phyloP scores from a whole-genome alignment of 2,888 invertebrate genomes.

The Drosophila neonasuta region DNA sequence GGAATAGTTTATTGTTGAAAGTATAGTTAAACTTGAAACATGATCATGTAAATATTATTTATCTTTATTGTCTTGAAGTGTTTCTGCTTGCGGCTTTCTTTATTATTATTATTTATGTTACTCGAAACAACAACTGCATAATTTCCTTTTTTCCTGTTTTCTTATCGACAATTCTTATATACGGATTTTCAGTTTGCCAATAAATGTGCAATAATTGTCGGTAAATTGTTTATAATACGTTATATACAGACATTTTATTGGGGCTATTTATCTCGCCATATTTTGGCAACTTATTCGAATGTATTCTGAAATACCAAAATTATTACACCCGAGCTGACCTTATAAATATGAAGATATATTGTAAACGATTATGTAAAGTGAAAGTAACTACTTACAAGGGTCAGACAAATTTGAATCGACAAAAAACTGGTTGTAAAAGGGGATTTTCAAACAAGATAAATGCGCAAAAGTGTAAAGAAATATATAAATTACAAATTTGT shows the following conservation, averaged over 20 bases:
- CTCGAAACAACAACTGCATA: slow-evolving; percentile 27
- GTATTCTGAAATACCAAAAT: neutral
- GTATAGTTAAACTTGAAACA: neutral
- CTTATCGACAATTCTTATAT: neutral
- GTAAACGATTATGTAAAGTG: slow-evolving; percentile 3
- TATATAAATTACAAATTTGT: neutral
- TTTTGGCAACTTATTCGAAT: neutral
- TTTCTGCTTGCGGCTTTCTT: neutral
- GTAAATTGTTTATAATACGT: neutral
- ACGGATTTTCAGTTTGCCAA: neutral
- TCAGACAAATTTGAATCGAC: neutral
- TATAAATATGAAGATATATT: slow-evolving; percentile 1
- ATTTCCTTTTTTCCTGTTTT: neutral
- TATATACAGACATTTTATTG: slow-evolving; percentile 1
- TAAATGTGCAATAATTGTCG: neutral
- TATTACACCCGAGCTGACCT: neutral
- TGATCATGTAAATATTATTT: neutral
- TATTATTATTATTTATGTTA: slow-evolving; percentile 11
- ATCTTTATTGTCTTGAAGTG: neutral
- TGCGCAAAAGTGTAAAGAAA: neutral
- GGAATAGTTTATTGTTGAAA: neutral
- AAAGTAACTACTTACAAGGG: slow-evolving; percentile 7
- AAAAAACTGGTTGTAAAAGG: neutral
- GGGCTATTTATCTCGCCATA: neutral
- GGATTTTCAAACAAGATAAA: neutral